Percentiles rank a stretch among this genome's conserved stretches.
Conservation (phyloP, 1,140 invertebrate species). For the Scaptomyza pallida region DNA sequence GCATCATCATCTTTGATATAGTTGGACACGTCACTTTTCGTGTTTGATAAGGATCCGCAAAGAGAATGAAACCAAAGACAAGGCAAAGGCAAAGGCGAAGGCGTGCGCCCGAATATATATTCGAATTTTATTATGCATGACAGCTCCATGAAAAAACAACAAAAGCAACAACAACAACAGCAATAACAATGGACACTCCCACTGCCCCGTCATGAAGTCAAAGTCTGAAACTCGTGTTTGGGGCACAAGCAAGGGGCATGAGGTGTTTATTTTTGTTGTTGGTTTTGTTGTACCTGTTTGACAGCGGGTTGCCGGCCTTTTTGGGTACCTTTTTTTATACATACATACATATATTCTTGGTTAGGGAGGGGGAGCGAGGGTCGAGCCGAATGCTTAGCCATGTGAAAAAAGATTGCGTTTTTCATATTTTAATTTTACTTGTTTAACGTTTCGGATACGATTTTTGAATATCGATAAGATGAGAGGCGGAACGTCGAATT, state of each 20-base stretch:
- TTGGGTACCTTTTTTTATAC: conserved; percentile 43
- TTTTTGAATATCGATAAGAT: conserved; percentile 81
- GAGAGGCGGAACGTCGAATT: conserved; percentile 59
- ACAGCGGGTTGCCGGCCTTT: conserved; percentile 67
- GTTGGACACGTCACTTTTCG: conserved; percentile 76
- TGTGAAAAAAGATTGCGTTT: conserved; percentile 81
- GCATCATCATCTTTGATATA: conserved; percentile 68
- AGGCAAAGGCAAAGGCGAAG: conserved; percentile 38
- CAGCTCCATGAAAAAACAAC: conserved; percentile 64
- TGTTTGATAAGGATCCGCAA: conserved; percentile 81
- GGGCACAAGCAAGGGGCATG: background rate
- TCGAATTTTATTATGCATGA: conserved; percentile 82
- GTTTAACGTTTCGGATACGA: conserved; percentile 67
- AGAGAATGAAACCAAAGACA: conserved; percentile 52
- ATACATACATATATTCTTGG: background rate
- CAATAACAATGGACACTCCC: conserved; percentile 72
- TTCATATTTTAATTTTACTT: conserved; percentile 82
- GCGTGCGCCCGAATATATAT: conserved; percentile 77
- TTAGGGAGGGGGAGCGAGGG: background rate
- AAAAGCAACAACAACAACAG: conserved; percentile 35
- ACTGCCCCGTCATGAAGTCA: conserved; percentile 56
- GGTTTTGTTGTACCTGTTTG: conserved; percentile 66
- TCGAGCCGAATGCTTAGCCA: conserved; percentile 65
- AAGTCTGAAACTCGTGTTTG: conserved; percentile 7
- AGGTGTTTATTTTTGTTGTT: conserved; percentile 8